Evolutionary conservation across 1,140 invertebrate genomes (phyloP).

Genomic region (Drosophila melanogaster): DNA sequence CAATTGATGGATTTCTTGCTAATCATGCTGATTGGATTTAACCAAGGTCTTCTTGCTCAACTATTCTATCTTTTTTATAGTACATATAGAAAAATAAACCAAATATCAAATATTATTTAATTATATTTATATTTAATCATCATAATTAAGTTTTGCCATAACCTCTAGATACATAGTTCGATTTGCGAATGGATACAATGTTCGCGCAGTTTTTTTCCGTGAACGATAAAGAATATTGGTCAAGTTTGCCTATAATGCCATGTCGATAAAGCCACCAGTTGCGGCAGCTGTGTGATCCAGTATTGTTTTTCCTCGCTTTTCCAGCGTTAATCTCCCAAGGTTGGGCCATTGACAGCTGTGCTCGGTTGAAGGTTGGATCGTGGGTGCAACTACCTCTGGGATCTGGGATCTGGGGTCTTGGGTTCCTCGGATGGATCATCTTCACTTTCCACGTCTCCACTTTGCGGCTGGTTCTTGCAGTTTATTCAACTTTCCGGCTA

Average conservation of each 20-base stretch:
- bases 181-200: background rate
- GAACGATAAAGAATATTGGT: constrained; percentile 58
- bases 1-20: constrained; percentile 42
- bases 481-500: constrained; percentile 35
- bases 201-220: constrained; percentile 1
- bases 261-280: constrained; percentile 47
- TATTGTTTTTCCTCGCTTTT: constrained; percentile 31
- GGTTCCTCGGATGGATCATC: constrained; percentile 15
- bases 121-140: too few species aligned
- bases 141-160: too few species aligned
- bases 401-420: background rate
- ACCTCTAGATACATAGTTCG: too few species aligned
- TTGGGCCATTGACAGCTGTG: constrained; percentile 34
- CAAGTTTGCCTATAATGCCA: constrained; percentile 53
- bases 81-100: background rate
- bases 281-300: constrained; percentile 34
- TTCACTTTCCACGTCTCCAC: background rate
- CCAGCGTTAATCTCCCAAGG: constrained; percentile 46
- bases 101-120: background rate
- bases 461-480: constrained; percentile 35
- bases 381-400: constrained; percentile 39
- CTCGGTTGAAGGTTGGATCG: constrained; percentile 24
- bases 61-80: too few species aligned
- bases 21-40: constrained; percentile 40
- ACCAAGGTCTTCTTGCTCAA: background rate